Evolutionary conservation across 2,113 vertebrate species (phyloP).

Genomic region (Rafetus swinhoei): DNA sequence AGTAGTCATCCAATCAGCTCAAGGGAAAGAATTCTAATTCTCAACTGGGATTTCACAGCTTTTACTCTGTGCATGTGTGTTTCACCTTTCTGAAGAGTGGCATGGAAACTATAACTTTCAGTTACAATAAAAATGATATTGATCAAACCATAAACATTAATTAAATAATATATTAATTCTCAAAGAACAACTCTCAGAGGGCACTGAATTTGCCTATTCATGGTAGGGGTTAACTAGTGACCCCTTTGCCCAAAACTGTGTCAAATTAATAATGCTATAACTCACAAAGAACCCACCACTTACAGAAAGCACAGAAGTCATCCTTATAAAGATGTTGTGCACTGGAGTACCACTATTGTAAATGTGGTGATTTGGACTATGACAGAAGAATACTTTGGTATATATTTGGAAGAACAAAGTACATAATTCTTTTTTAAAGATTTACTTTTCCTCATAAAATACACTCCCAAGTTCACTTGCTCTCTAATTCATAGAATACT

Average conservation of each 20-base stretch:
- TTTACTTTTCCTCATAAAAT: neutral
- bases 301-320: neutral
- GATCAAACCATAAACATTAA: constrained; percentile 7
- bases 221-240: neutral
- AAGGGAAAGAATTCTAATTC: constrained; percentile 25
- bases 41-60: neutral
- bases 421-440: neutral
- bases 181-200: neutral
- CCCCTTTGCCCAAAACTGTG: neutral
- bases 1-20: constrained; percentile 30
- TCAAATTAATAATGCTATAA: neutral
- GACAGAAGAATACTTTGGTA: neutral
- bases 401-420: neutral
- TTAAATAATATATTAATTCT: constrained; percentile 17
- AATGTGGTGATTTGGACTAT: rapidly evolving
- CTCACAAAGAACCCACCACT: neutral
- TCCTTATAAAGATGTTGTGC: neutral
- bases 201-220: neutral
- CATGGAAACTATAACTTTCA: neutral
- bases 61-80: neutral
- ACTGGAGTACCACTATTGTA: neutral
- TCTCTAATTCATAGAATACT: neutral
- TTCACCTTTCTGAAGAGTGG: neutral
- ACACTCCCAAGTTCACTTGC: neutral
- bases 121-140: constrained; percentile 36